Conservation (phyloP, 2,888 invertebrate species). For the Drosophila phalerata region DNA sequence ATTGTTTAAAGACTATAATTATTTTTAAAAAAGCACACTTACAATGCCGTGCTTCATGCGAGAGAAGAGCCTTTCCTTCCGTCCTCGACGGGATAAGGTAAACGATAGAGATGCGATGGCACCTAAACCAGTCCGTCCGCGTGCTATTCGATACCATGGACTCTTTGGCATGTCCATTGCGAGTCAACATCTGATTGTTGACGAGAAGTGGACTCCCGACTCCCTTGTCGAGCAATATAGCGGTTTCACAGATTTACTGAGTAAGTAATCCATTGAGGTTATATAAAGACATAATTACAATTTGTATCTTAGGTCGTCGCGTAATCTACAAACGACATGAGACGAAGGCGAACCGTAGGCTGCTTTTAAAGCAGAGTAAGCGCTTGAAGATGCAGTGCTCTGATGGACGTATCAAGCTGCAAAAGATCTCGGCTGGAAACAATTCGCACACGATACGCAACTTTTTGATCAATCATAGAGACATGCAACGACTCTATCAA, state of each 20-base stretch:
- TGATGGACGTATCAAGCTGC: slow-evolving; percentile 78
- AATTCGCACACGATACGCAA: slow-evolving; percentile 79
- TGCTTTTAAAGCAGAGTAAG: slow-evolving; percentile 53
- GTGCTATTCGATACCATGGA: slow-evolving; percentile 78
- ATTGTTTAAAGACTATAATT: not conserved
- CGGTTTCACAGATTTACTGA: slow-evolving; percentile 76
- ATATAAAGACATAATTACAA: not conserved
- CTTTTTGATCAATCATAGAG: slow-evolving; percentile 79
- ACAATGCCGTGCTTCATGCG: slow-evolving; percentile 36
- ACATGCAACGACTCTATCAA: slow-evolving; percentile 83
- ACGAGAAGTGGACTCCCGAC: slow-evolving; percentile 80
- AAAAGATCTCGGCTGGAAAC: slow-evolving; percentile 70
- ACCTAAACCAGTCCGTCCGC: slow-evolving; percentile 78
- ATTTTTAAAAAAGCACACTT: not conserved
- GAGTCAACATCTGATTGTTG: slow-evolving; percentile 81
- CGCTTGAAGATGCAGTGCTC: slow-evolving; percentile 77
- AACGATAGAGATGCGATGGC: slow-evolving; percentile 46
- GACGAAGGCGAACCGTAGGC: slow-evolving; percentile 66
- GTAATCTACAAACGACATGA: slow-evolving; percentile 72
- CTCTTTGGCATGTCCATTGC: slow-evolving; percentile 80
- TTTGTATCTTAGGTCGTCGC: slow-evolving; percentile 63
- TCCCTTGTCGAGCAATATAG: slow-evolving; percentile 79
- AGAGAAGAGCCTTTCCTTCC: slow-evolving; percentile 10
- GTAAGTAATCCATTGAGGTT: slow-evolving; percentile 59
- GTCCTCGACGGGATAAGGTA: slow-evolving; percentile 30